Percentiles rank a stretch among this genome's conserved stretches.
Evolutionary conservation across 2,113 vertebrate genomes (phyloP).

Genomic region (Oreamnos americanus): DNA sequence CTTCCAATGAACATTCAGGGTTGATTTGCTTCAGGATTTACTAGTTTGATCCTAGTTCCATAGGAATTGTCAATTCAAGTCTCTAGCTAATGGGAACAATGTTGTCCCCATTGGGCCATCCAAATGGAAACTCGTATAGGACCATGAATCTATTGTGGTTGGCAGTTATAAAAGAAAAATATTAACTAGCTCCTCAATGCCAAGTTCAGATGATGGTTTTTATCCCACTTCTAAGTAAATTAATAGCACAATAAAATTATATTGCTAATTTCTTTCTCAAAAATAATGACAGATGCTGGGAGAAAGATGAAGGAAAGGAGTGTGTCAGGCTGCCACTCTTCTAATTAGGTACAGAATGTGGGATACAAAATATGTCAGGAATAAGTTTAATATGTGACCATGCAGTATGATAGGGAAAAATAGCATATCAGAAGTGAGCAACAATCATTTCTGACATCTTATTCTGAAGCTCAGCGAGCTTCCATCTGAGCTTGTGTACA

Average conservation of each 20-base stretch:
- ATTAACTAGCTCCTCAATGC: background rate
- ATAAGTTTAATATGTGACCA: background rate
- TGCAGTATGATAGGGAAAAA: background rate
- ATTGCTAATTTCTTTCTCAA: constrained; percentile 8
- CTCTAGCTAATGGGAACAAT: background rate
- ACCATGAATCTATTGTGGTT: background rate
- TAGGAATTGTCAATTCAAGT: background rate
- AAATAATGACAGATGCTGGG: background rate
- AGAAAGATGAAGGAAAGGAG: background rate
- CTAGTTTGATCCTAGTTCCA: background rate
- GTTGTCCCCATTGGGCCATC: rapidly evolving
- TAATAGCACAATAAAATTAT: background rate
- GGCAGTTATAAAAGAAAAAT: background rate
- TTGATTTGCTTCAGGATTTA: background rate
- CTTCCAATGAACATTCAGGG: background rate
- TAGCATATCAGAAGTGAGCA: background rate
- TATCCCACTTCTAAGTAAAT: constrained; percentile 6
- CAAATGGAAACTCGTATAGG: background rate
- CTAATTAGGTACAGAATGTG: background rate
- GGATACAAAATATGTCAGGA: background rate
- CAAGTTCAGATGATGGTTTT: background rate
- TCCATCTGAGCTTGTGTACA: background rate
- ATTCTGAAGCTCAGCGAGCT: background rate
- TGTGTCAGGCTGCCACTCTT: background rate
- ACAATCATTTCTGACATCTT: background rate